Percentiles rank a stretch among this genome's conserved stretches.
Evolutionary conservation across 1,140 invertebrate species (phyloP).

Genomic region (Protaetia brevitarsis): DNA sequence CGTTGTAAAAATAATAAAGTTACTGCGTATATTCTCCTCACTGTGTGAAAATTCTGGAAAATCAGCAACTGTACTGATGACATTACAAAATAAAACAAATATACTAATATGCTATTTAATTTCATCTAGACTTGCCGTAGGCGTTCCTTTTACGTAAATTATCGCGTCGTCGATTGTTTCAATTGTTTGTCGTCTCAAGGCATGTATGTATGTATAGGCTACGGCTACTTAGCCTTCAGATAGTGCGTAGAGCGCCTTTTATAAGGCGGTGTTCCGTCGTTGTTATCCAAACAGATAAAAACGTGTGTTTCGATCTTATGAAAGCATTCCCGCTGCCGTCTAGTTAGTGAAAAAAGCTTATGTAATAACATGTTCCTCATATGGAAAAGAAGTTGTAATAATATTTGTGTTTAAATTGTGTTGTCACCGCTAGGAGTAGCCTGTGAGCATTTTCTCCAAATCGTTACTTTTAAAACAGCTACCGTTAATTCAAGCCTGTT

Average conservation of each 20-base stretch:
- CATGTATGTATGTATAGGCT: no score
- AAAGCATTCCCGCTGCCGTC: constrained; percentile 2
- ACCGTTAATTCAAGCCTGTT: neutral
- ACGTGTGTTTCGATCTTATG: constrained; percentile 9
- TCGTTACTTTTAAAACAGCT: neutral
- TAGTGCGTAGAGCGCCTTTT: neutral
- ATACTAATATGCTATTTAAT: neutral
- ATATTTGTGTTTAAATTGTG: constrained; percentile 15
- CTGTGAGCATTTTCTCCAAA: neutral
- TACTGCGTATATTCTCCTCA: no score
- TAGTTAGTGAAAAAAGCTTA: constrained; percentile 13
- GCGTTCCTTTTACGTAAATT: neutral
- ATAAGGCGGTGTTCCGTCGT: neutral
- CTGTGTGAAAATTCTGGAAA: no score
- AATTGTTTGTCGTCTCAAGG: neutral
- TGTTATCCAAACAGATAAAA: constrained; percentile 17
- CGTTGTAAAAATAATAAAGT: no score
- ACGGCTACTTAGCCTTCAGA: neutral
- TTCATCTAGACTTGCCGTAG: neutral
- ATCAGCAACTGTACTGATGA: neutral
- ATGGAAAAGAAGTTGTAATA: constrained; percentile 15
- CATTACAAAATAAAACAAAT: neutral
- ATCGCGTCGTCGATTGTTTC: neutral
- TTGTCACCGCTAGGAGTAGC: neutral
- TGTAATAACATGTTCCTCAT: constrained; percentile 7